phyloP scores from a whole-genome alignment of 1,140 invertebrate genomes.

The Monomorium pharaonis region DNA sequence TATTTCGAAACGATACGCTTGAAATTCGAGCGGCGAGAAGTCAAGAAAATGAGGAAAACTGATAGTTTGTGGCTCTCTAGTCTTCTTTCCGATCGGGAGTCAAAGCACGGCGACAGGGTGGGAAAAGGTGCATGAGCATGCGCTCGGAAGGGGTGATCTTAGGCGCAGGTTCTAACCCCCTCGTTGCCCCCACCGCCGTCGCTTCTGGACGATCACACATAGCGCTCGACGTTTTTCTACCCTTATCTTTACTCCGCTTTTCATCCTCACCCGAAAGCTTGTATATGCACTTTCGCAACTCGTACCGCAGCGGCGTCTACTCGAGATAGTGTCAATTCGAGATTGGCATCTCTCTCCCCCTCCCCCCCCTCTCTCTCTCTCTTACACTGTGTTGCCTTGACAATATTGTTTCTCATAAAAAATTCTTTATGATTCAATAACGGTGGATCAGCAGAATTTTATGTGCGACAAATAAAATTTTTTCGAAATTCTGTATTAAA shows the following conservation, averaged over 20 bases:
- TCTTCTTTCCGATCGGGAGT: conserved; percentile 76
- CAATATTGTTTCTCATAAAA: conserved; percentile 1
- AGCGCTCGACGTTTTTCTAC: conserved; percentile 80
- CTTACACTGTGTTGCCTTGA: background rate
- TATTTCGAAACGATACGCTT: background rate
- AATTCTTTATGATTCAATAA: background rate
- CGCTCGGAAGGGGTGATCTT: conserved; percentile 78
- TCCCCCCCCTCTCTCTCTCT: too few species aligned
- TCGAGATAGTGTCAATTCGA: conserved; percentile 33
- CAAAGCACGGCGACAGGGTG: conserved; percentile 72
- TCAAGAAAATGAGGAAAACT: conserved; percentile 22
- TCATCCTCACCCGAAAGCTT: conserved; percentile 66
- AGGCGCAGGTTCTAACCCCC: conserved; percentile 81
- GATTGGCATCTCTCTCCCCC: conserved; percentile 11
- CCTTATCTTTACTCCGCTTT: conserved; percentile 76
- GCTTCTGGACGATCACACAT: conserved; percentile 71
- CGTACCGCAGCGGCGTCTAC: conserved; percentile 16
- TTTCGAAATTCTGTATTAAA: background rate
- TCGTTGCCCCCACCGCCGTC: conserved; percentile 70
- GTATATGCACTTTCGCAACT: conserved; percentile 70
- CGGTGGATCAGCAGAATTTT: background rate
- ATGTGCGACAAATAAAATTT: background rate
- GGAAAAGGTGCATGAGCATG: conserved; percentile 78
- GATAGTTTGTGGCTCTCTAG: conserved; percentile 59
- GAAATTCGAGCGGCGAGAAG: background rate